A percentile compares a stretch with the other conserved stretches of the same genome.
These are phyloP conservation scores for Cephalotes varians DNA, from an alignment of 2,888 invertebrate species.

Conservation along the genomic window DNA sequence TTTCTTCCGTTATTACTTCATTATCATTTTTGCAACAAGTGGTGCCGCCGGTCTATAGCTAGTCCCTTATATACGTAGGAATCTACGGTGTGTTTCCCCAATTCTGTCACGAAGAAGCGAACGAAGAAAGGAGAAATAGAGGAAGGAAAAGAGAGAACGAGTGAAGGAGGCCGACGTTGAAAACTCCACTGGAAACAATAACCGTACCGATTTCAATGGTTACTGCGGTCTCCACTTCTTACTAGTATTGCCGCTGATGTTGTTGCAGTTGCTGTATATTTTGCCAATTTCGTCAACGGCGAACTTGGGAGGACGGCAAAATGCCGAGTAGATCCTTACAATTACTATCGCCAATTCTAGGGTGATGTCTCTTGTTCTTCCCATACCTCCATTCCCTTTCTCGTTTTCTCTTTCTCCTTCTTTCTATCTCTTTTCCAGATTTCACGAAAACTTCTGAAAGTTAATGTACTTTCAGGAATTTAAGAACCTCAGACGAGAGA, in stretches of 20 bases:
- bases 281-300: slow-evolving; percentile 53
- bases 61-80: slow-evolving; percentile 24
- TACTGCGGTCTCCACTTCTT: slow-evolving; percentile 46
- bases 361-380: not conserved
- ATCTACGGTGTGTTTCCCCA: slow-evolving; percentile 43
- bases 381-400: not conserved
- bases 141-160: not conserved
- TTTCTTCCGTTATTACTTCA: slow-evolving; percentile 59
- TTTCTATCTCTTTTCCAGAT: slow-evolving; percentile 26
- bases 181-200: slow-evolving; percentile 55
- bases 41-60: slow-evolving; percentile 50
- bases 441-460: slow-evolving; percentile 44
- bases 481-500: slow-evolving; percentile 36
- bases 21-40: slow-evolving; percentile 72
- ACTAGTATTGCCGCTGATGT: slow-evolving; percentile 47
- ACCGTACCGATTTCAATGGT: slow-evolving; percentile 54
- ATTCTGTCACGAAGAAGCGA: slow-evolving; percentile 35
- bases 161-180: not conserved
- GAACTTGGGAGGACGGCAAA: slow-evolving; percentile 39
- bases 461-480: slow-evolving; percentile 45
- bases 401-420: not conserved
- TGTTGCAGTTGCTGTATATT: slow-evolving; percentile 52
- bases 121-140: not conserved
- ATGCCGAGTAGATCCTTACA: slow-evolving; percentile 40
- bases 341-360: slow-evolving; percentile 46